Conservation (phyloP, 2,797 vertebrate genomes). For the Premnoplex brunnescens region DNA sequence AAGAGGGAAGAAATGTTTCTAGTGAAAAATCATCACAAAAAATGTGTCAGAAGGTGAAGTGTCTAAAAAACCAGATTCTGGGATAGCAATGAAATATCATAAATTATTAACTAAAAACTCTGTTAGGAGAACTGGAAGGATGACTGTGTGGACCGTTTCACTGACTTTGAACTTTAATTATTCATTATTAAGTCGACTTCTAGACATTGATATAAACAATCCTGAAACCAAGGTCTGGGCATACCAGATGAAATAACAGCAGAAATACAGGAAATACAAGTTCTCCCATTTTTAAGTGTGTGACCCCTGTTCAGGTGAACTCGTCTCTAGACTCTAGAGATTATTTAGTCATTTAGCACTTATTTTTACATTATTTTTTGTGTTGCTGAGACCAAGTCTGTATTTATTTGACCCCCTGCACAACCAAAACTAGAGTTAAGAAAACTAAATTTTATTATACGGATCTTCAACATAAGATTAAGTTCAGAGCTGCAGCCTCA, state of each 20-base stretch:
- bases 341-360: neutral
- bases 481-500: neutral
- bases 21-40: neutral
- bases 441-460: neutral
- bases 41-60: neutral
- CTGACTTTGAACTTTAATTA: neutral
- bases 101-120: neutral
- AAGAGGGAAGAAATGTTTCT: neutral
- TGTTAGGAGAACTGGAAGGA: neutral
- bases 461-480: neutral
- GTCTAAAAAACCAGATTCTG: neutral
- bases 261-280: neutral
- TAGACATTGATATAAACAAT: neutral
- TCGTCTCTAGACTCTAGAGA: neutral
- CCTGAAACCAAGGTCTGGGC: neutral
- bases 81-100: neutral
- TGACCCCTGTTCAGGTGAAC: neutral
- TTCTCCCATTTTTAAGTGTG: neutral
- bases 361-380: neutral
- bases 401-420: neutral
- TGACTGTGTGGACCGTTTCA: neutral
- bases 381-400: neutral
- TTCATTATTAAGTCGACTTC: neutral
- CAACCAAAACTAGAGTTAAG: neutral
- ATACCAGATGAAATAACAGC: neutral